Percentiles rank a stretch among this genome's conserved stretches.
phyloP scores from a whole-genome alignment of 2,888 invertebrate genomes.

The Chrysotoxum bicinctum region DNA sequence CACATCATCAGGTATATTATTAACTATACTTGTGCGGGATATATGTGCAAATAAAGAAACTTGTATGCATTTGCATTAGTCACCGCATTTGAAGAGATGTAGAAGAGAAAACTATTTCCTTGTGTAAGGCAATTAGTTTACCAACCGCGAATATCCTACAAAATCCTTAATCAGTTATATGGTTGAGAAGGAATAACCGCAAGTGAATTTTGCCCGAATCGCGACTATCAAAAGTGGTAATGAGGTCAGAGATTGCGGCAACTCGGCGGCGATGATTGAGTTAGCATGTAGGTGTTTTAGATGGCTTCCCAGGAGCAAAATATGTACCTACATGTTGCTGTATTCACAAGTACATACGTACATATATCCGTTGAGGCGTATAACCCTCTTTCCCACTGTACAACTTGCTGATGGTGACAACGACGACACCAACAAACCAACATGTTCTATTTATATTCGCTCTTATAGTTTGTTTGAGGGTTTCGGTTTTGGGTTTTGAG shows the following conservation, averaged over 20 bases:
- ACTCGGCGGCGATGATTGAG: conserved; percentile 2
- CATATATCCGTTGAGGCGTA: conserved; percentile 25
- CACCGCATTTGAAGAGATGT: conserved; percentile 24
- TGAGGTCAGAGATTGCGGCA: conserved; percentile 49
- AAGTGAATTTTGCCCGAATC: conserved; percentile 55
- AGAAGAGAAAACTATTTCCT: conserved; percentile 38
- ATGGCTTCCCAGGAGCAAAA: conserved; percentile 35
- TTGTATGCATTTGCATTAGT: not conserved
- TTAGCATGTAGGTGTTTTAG: conserved; percentile 20
- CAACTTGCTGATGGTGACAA: conserved; percentile 43
- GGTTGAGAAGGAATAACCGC: conserved; percentile 57
- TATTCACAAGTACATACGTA: not conserved
- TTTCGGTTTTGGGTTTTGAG: conserved; percentile 51
- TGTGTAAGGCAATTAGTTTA: conserved; percentile 50
- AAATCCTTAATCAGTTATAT: conserved; percentile 66
- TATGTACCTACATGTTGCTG: not conserved
- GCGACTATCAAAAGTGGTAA: conserved; percentile 48
- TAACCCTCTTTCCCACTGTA: conserved; percentile 17
- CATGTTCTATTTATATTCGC: conserved; percentile 65
- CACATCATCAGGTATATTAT: not conserved
- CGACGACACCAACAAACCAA: conserved; percentile 34
- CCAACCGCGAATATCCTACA: conserved; percentile 59
- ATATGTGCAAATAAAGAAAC: not conserved
- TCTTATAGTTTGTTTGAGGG: conserved; percentile 62
- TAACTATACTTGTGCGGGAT: not conserved